These are phyloP conservation scores for Musca vetustissima DNA, from an alignment of 1,140 invertebrate species.

Conservation along the genomic window DNA sequence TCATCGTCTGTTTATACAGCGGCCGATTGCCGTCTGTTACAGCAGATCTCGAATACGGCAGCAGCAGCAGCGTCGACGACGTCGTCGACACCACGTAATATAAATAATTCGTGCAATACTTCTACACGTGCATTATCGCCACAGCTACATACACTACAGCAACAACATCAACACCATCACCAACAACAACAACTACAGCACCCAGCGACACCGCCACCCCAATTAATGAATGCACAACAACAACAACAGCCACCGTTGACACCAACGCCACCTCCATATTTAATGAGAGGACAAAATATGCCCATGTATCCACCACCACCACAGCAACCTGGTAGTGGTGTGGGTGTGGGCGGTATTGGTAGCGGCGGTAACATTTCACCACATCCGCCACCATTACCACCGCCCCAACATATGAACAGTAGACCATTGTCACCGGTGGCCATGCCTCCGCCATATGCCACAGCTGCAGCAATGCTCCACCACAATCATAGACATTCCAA, in stretches of 20 bases:
- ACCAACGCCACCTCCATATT: constrained; percentile 41
- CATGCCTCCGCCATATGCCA: constrained; percentile 25
- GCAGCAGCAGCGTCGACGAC: no score
- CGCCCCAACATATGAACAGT: background rate
- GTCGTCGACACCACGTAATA: no score
- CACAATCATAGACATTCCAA: constrained; percentile 37
- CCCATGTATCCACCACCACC: constrained; percentile 5
- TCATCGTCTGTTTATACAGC: constrained; percentile 49
- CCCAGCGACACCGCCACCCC: constrained; percentile 30
- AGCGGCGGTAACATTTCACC: background rate
- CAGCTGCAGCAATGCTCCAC: constrained; percentile 26
- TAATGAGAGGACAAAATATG: constrained; percentile 27
- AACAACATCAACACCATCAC: constrained; percentile 32
- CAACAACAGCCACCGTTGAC: constrained; percentile 27
- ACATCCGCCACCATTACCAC: background rate
- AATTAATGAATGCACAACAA: constrained; percentile 27
- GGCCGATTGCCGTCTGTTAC: constrained; percentile 48
- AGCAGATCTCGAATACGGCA: constrained; percentile 53
- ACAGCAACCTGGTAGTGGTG: constrained; percentile 1
- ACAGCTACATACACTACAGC: constrained; percentile 31
- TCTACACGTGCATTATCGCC: constrained; percentile 30
- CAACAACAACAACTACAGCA: constrained; percentile 17
- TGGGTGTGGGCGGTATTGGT: background rate
- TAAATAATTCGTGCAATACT: constrained; percentile 27
- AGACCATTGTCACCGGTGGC: constrained; percentile 6